A percentile compares a stretch with the other conserved stretches of the same genome.
Conservation (phyloP, 2,113 vertebrate genomes). For the Neotoma lepida region DNA sequence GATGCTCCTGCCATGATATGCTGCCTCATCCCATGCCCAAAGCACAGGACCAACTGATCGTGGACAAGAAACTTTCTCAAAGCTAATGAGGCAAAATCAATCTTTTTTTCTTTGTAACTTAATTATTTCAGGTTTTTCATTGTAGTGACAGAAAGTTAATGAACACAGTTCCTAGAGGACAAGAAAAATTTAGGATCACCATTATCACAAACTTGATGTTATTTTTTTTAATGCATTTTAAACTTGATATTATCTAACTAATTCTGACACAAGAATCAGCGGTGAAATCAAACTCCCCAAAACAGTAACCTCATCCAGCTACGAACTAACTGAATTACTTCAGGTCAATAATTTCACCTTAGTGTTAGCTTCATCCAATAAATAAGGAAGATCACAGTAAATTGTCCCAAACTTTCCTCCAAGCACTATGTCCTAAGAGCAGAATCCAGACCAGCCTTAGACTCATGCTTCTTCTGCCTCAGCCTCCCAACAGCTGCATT, state of each 20-base stretch:
- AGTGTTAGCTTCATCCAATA: neutral
- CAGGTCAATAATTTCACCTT: neutral
- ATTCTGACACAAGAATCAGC: neutral
- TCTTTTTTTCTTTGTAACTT: neutral
- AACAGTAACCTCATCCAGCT: neutral
- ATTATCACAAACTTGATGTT: neutral
- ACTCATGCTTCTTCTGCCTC: neutral
- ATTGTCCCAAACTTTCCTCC: neutral
- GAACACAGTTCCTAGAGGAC: fast-evolving
- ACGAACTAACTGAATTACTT: neutral
- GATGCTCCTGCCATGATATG: neutral
- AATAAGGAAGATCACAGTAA: neutral
- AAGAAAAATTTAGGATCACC: neutral
- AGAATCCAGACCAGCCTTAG: neutral
- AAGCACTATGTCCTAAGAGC: neutral
- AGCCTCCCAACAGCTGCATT: neutral
- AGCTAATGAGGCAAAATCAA: neutral
- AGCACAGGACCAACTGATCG: neutral
- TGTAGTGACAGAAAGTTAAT: neutral
- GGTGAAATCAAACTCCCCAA: neutral
- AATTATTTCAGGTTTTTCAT: neutral
- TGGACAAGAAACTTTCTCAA: neutral
- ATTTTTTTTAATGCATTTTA: neutral
- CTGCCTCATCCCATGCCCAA: neutral
- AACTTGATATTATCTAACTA: neutral